A percentile compares a stretch with the other conserved stretches of the same genome.
These are phyloP conservation scores for Aphelenchoides avenae DNA, from an alignment of 1,140 invertebrate genomes.

Conservation along the genomic window DNA sequence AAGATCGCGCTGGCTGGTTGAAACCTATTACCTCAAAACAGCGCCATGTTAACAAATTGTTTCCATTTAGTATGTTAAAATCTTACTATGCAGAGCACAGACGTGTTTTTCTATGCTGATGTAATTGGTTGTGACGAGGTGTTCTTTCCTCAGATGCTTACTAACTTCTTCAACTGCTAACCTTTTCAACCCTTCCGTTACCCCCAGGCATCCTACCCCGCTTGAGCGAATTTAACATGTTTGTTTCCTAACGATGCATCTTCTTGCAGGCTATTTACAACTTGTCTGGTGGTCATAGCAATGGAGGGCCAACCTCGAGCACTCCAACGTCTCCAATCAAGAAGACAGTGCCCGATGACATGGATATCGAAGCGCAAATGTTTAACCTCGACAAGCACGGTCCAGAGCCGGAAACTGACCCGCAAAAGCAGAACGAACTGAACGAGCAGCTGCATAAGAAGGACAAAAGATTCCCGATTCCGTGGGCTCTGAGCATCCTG, in stretches of 20 bases:
- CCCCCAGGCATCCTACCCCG: too few relatives aligned
- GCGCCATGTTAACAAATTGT: too few relatives aligned
- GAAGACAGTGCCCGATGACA: slow-evolving; percentile 17
- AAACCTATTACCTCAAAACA: too few relatives aligned
- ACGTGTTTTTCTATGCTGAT: too few relatives aligned
- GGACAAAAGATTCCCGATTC: slow-evolving; percentile 42
- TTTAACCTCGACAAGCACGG: slow-evolving; percentile 20
- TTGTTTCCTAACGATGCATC: slow-evolving; percentile 13
- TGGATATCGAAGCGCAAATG: slow-evolving; percentile 14
- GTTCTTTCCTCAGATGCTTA: too few relatives aligned
- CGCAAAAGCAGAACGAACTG: slow-evolving; percentile 34
- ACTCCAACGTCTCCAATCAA: slow-evolving; percentile 5
- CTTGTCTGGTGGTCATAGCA: slow-evolving; percentile 6
- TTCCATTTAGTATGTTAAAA: too few relatives aligned
- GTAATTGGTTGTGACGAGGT: too few relatives aligned
- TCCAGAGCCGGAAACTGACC: slow-evolving; percentile 18
- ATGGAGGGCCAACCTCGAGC: not conserved
- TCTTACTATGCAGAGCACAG: too few relatives aligned
- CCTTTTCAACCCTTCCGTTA: too few relatives aligned
- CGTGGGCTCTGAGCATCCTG: slow-evolving; percentile 50
- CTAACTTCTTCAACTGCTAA: too few relatives aligned
- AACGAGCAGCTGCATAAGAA: slow-evolving; percentile 32
- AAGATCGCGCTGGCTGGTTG: too few relatives aligned
- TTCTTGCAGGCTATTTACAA: slow-evolving; percentile 4
- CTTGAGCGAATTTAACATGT: not conserved